phyloP scores from a whole-genome alignment of 1,140 invertebrate species.

The Diabrotica virgifera region DNA sequence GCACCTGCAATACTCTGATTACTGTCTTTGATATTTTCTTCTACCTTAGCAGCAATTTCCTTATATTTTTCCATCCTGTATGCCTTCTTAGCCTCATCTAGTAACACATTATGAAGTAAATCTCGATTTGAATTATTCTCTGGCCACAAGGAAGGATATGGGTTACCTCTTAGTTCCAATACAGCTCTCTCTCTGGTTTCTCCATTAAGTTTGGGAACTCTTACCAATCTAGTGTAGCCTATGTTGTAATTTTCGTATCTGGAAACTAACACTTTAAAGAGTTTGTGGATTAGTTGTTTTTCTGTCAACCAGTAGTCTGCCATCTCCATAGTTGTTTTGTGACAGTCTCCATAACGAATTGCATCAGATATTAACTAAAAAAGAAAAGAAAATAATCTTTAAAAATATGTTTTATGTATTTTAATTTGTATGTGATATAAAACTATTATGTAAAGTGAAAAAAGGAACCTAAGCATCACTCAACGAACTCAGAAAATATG shows the following conservation, averaged over 20 bases:
- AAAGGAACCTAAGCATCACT: no score
- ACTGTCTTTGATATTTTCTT: constrained; percentile 22
- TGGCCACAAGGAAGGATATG: constrained; percentile 59
- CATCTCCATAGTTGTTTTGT: constrained; percentile 83
- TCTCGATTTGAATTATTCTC: constrained; percentile 57
- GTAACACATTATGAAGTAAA: constrained; percentile 67
- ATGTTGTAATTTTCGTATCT: constrained; percentile 69
- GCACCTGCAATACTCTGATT: neutral
- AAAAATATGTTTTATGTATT: no score
- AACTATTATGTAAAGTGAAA: no score
- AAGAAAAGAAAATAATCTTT: constrained; percentile 4
- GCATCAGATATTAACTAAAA: constrained; percentile 83
- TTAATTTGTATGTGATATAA: no score
- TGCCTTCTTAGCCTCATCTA: constrained; percentile 71
- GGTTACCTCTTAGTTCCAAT: constrained; percentile 77
- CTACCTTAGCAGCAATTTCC: constrained; percentile 45
- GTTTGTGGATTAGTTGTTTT: constrained; percentile 85
- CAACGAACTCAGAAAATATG: no score
- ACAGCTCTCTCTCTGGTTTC: constrained; percentile 56
- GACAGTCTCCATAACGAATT: constrained; percentile 77
- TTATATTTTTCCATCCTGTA: constrained; percentile 50
- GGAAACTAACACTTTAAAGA: constrained; percentile 90
- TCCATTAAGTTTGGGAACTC: constrained; percentile 61
- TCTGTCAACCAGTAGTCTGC: constrained; percentile 87
- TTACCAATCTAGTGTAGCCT: constrained; percentile 72